Evolutionary conservation across 2,888 invertebrate species (phyloP).

Genomic region (Eremobia ochroleuca): DNA sequence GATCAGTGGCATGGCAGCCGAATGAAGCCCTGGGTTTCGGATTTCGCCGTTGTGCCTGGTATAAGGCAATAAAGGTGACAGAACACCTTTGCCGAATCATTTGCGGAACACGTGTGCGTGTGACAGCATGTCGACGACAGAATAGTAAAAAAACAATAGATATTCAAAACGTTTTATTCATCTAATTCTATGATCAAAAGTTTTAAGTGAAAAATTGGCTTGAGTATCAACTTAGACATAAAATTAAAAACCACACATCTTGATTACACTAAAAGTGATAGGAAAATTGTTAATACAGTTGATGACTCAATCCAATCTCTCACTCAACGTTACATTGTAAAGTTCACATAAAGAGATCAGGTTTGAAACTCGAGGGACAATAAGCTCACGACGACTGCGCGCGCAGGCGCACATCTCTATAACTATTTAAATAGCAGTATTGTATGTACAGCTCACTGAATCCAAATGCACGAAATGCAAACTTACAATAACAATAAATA

Average conservation of each 20-base stretch:
- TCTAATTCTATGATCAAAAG: constrained; percentile 87
- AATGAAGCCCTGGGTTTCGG: background rate
- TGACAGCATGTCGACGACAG: background rate
- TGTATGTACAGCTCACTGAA: constrained; percentile 81
- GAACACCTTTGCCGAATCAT: background rate
- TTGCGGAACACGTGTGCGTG: background rate
- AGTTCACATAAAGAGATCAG: constrained; percentile 89
- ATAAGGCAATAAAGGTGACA: too few species aligned
- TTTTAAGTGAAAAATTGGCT: constrained; percentile 83
- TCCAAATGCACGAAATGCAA: constrained; percentile 86
- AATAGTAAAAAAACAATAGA: constrained; percentile 61
- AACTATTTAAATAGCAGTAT: constrained; percentile 70
- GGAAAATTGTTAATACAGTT: constrained; percentile 55
- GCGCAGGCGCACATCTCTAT: constrained; percentile 50
- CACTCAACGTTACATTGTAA: constrained; percentile 83
- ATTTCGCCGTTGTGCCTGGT: too few species aligned
- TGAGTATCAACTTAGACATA: constrained; percentile 68
- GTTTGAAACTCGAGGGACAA: constrained; percentile 81
- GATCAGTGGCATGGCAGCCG: background rate
- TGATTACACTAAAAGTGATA: constrained; percentile 64
- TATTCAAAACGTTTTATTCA: constrained; percentile 87
- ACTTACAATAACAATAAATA: constrained; percentile 88
- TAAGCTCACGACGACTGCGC: constrained; percentile 80
- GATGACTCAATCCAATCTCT: constrained; percentile 80
- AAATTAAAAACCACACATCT: constrained; percentile 65